These are phyloP conservation scores for Mugil cephalus DNA, from an alignment of 2,113 vertebrate species.

Conservation along the genomic window DNA sequence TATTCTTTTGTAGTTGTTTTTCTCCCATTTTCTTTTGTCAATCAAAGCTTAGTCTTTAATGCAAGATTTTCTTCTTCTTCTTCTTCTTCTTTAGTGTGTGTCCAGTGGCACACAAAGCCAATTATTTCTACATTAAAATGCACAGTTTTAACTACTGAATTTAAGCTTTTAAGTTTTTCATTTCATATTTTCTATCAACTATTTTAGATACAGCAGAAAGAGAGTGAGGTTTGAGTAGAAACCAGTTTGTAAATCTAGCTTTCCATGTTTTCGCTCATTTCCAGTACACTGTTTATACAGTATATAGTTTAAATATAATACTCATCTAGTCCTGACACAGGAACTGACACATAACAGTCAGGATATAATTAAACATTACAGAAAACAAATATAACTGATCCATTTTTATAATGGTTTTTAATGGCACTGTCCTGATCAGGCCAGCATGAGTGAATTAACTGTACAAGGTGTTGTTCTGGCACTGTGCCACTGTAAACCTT, in stretches of 20 bases:
- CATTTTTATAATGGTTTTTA: background rate
- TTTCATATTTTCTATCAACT: no score
- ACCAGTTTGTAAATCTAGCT: background rate
- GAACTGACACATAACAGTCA: background rate
- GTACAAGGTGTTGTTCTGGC: conserved; percentile 15
- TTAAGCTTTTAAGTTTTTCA: no score
- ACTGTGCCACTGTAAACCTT: conserved; percentile 9
- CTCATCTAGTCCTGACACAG: background rate
- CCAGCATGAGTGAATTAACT: background rate
- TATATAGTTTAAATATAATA: no score
- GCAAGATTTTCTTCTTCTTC: background rate
- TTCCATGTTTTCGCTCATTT: background rate
- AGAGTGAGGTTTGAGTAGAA: no score
- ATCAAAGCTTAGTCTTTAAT: conserved; percentile 9
- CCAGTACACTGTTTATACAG: no score
- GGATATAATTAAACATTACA: conserved; percentile 13
- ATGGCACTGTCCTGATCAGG: background rate
- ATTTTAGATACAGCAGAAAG: no score
- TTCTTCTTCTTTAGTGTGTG: no score
- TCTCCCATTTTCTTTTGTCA: conserved; percentile 1
- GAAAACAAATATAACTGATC: conserved; percentile 12
- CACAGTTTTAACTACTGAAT: no score
- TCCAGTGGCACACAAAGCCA: no score
- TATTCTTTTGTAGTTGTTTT: conserved; percentile 9
- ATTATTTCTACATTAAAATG: no score